These are phyloP conservation scores for Mus spicilegus DNA, from an alignment of 2,113 vertebrate species.

Conservation along the genomic window DNA sequence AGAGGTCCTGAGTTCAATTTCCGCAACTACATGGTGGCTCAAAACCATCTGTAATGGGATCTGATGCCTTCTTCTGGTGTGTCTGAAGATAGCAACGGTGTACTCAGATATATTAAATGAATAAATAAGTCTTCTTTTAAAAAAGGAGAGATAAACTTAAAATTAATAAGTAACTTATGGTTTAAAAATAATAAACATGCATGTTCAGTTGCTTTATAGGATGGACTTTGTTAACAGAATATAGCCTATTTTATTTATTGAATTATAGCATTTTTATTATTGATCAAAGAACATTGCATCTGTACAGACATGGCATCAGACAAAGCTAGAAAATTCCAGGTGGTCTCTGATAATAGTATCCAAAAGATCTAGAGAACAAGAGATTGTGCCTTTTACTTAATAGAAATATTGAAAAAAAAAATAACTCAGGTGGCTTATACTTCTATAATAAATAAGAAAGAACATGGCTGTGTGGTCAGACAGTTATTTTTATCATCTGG, in stretches of 20 bases:
- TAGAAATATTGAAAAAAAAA: constrained; percentile 49
- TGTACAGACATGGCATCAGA: not conserved
- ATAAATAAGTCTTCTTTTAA: too few relatives aligned
- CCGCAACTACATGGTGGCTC: too few relatives aligned
- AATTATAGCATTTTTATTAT: not conserved
- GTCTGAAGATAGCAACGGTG: too few relatives aligned
- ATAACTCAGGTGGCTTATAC: not conserved
- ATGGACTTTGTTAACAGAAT: constrained; percentile 2
- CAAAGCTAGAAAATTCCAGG: not conserved
- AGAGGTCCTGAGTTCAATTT: too few relatives aligned
- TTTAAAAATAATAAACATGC: not conserved
- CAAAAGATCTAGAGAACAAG: not conserved
- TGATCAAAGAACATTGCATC: not conserved
- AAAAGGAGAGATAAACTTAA: not conserved
- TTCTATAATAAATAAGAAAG: not conserved
- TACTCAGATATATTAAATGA: too few relatives aligned
- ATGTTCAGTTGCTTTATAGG: not conserved
- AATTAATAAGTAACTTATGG: not conserved
- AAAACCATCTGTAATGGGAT: too few relatives aligned
- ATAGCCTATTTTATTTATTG: not conserved
- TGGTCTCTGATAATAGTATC: not conserved
- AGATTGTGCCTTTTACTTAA: constrained; percentile 7
- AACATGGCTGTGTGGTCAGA: not conserved
- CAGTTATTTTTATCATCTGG: constrained; percentile 60
- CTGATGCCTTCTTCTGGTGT: too few relatives aligned